These are phyloP conservation scores for Anastrepha obliqua DNA, from an alignment of 1,140 invertebrate genomes.

Conservation along the genomic window DNA sequence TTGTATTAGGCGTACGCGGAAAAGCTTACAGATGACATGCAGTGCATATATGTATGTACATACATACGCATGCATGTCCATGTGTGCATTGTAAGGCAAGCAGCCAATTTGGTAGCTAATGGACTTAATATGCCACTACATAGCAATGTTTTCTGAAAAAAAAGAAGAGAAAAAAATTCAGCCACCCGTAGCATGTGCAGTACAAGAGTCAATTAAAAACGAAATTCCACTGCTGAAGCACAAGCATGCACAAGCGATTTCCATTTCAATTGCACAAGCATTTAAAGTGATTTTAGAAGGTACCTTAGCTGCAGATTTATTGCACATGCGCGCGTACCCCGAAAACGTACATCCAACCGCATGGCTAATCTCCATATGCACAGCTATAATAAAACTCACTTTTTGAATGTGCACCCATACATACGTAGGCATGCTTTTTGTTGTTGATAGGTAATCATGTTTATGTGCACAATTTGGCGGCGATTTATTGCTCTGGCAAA, in stretches of 20 bases:
- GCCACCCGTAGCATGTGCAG: not conserved
- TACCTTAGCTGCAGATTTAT: conserved; percentile 25
- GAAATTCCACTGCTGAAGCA: conserved; percentile 2
- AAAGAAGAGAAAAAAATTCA: not conserved
- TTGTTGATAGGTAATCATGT: conserved; percentile 11
- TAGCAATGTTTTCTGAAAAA: not conserved
- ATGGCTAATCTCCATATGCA: not conserved
- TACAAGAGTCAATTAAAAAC: conserved; percentile 32
- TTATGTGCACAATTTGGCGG: conserved; percentile 32
- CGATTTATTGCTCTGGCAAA: conserved; percentile 12
- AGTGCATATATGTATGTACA: not conserved
- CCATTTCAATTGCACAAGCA: conserved; percentile 41
- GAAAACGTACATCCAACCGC: not conserved
- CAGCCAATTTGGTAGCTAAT: conserved; percentile 44
- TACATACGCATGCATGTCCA: not conserved
- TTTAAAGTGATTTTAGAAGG: conserved; percentile 39
- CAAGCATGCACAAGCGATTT: not conserved
- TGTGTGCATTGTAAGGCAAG: not conserved
- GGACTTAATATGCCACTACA: conserved; percentile 26
- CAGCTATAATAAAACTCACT: not conserved
- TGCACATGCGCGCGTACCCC: conserved; percentile 25
- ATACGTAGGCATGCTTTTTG: not conserved
- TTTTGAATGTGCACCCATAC: too few relatives aligned
- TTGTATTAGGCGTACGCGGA: not conserved
- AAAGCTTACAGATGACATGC: not conserved